Conservation (phyloP, 2,113 vertebrate species). For the Hemiscyllium ocellatum region DNA sequence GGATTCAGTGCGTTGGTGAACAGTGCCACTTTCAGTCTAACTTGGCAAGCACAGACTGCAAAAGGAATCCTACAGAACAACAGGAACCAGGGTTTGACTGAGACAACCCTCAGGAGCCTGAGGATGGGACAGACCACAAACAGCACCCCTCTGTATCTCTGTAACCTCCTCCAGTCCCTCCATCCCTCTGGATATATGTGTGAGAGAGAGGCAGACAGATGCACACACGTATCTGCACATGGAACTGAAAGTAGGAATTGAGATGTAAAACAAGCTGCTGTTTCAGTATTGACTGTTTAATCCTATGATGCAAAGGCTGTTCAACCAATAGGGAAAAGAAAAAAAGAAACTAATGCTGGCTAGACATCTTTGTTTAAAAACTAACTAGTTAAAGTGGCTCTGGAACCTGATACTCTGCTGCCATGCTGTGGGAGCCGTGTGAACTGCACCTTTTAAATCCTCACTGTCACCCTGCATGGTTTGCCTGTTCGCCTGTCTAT, state of each 20-base stretch:
- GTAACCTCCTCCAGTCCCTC: neutral
- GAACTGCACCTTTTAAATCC: neutral
- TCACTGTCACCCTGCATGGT: neutral
- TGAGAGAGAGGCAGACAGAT: no score
- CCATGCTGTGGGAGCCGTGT: neutral
- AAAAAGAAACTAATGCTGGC: neutral
- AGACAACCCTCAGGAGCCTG: neutral
- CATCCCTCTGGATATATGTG: neutral
- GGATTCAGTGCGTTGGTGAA: neutral
- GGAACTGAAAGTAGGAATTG: neutral
- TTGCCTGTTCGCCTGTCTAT: no score
- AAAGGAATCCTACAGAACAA: neutral
- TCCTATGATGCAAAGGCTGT: neutral
- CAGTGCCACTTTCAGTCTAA: neutral
- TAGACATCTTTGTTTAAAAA: neutral
- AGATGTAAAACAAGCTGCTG: neutral
- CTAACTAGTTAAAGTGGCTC: neutral
- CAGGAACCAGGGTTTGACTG: neutral
- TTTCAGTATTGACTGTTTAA: neutral
- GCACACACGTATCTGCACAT: no score
- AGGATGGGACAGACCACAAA: neutral
- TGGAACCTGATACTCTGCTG: neutral
- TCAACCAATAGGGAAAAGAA: neutral
- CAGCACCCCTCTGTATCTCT: neutral
- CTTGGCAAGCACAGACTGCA: neutral